Evolutionary conservation across 1,140 invertebrate species (phyloP).

Genomic region (Magallana gigas): DNA sequence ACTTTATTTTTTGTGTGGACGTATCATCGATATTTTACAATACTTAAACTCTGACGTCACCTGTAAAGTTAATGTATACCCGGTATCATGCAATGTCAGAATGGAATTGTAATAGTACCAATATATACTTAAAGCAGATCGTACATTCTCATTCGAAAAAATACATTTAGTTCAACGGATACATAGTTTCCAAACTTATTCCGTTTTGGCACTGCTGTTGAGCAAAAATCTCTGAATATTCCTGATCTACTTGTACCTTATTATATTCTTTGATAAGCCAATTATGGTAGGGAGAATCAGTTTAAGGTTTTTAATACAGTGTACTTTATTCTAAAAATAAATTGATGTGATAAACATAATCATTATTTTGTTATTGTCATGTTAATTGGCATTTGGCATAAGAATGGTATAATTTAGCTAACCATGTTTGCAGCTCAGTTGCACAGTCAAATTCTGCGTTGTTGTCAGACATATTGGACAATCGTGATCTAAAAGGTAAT

Average conservation of each 20-base stretch:
- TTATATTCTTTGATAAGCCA: background rate
- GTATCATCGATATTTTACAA: too few species aligned
- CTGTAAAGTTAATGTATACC: too few species aligned
- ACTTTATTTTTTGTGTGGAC: background rate
- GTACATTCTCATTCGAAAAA: too few species aligned
- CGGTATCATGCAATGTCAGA: too few species aligned
- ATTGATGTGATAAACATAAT: background rate
- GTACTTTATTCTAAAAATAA: background rate
- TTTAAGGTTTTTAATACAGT: background rate
- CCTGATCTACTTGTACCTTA: too few species aligned
- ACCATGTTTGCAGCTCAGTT: conserved; percentile 3
- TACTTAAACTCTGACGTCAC: too few species aligned
- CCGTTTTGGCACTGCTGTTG: too few species aligned
- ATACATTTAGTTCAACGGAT: too few species aligned
- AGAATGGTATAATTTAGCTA: background rate
- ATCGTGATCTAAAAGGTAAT: background rate
- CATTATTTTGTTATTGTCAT: background rate
- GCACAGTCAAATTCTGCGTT: background rate
- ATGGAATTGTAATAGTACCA: too few species aligned
- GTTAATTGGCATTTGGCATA: background rate
- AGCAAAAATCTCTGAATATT: background rate
- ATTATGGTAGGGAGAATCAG: too few species aligned
- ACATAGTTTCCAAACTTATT: too few species aligned
- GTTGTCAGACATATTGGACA: conserved; percentile 3
- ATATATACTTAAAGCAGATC: too few species aligned